These are phyloP conservation scores for Heliconius hermathena DNA, from an alignment of 1,140 invertebrate genomes.

Conservation along the genomic window DNA sequence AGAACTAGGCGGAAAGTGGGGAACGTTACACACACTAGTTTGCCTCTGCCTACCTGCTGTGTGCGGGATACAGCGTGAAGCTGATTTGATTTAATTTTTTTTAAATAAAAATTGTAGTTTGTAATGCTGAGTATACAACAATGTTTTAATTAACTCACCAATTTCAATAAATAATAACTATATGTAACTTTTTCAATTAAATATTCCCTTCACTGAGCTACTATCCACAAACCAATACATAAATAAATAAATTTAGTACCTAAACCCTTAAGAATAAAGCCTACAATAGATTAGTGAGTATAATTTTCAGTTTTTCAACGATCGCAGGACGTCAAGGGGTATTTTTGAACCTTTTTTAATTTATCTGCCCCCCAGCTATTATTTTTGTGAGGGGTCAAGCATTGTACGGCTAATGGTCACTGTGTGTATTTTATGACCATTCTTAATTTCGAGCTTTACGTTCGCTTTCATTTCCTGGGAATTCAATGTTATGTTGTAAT, in stretches of 20 bases:
- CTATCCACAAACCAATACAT: neutral
- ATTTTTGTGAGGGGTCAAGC: slow-evolving; percentile 75
- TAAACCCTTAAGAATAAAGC: neutral
- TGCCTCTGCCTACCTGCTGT: too few relatives aligned
- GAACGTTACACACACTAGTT: too few relatives aligned
- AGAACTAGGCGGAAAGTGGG: too few relatives aligned
- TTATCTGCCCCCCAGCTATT: slow-evolving; percentile 75
- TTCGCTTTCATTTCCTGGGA: slow-evolving; percentile 32
- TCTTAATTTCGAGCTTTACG: slow-evolving; percentile 51
- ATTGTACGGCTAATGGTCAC: slow-evolving; percentile 55
- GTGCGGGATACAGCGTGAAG: too few relatives aligned
- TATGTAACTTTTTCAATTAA: slow-evolving; percentile 28
- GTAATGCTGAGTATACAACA: too few relatives aligned
- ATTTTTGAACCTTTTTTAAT: slow-evolving; percentile 79
- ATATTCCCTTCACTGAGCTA: neutral
- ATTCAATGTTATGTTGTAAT: slow-evolving; percentile 16
- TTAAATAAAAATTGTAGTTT: too few relatives aligned
- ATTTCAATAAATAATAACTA: too few relatives aligned
- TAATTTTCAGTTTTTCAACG: neutral
- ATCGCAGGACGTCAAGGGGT: slow-evolving; percentile 59
- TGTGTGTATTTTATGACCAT: slow-evolving; percentile 70
- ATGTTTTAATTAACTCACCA: too few relatives aligned
- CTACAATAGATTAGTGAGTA: neutral
- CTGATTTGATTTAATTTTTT: too few relatives aligned
- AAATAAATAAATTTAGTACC: neutral